Evolutionary conservation across 2,888 invertebrate species (phyloP).

Genomic region (Yponomeuta sedellus): DNA sequence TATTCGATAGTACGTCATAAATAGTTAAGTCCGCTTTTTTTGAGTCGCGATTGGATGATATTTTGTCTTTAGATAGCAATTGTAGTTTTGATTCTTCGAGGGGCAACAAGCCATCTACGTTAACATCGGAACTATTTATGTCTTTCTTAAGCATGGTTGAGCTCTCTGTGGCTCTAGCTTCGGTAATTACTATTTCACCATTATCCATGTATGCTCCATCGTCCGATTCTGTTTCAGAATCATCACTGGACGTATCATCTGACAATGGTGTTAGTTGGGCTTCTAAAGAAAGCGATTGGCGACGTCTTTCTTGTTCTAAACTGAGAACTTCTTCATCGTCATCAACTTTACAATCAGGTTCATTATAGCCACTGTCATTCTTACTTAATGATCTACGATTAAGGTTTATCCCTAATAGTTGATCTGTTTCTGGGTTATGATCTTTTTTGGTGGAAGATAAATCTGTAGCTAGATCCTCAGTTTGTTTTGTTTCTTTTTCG

Average conservation of each 20-base stretch:
- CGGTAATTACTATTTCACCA: background rate
- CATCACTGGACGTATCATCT: background rate
- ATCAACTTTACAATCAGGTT: background rate
- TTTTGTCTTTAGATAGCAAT: background rate
- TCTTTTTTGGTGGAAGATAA: background rate
- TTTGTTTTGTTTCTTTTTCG: background rate
- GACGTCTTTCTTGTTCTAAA: conserved; percentile 1
- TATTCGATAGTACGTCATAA: background rate
- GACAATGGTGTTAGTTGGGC: background rate
- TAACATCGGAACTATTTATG: background rate
- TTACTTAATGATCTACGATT: background rate
- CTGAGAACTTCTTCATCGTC: background rate
- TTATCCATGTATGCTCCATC: background rate
- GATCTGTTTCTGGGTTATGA: background rate
- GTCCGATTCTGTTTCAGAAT: background rate
- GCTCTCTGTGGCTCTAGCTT: background rate
- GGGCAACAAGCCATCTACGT: background rate
- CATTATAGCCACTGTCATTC: background rate
- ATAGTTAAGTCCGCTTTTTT: background rate
- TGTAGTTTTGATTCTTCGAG: background rate
- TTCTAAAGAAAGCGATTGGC: background rate
- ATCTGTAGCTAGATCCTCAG: background rate
- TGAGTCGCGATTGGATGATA: background rate
- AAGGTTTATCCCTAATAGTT: background rate
- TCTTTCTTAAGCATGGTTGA: background rate